Percentiles rank a stretch among this genome's conserved stretches.
Evolutionary conservation across 2,797 vertebrate species (phyloP).

Genomic region (Halcyon leucocephala): DNA sequence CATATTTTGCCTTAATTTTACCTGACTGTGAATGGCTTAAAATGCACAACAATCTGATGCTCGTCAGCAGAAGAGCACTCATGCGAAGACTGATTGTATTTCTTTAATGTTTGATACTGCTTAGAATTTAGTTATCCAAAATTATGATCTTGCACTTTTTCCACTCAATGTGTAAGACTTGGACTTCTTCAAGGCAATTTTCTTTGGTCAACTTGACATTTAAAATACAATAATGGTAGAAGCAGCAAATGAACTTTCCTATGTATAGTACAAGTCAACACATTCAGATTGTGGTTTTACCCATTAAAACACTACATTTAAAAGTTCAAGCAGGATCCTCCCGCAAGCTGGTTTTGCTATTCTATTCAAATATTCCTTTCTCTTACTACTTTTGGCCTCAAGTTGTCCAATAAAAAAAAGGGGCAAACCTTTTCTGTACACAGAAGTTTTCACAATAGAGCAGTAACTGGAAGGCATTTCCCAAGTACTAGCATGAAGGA

Average conservation of each 20-base stretch:
- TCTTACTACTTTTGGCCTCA: neutral
- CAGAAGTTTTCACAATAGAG: neutral
- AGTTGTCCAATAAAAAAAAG: neutral
- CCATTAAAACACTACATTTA: neutral
- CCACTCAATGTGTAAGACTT: neutral
- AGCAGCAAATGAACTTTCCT: neutral
- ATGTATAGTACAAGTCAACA: neutral
- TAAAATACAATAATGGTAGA: neutral
- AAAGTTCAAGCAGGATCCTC: neutral
- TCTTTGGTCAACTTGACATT: neutral
- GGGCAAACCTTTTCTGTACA: neutral
- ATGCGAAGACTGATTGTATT: neutral
- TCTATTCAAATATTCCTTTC: neutral
- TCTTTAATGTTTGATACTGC: neutral
- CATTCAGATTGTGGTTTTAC: neutral
- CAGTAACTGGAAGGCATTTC: neutral
- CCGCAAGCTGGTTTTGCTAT: neutral
- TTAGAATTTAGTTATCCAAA: neutral
- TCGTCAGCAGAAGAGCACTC: neutral
- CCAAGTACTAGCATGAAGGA: rapidly evolving
- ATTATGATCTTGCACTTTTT: neutral
- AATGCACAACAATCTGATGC: rapidly evolving
- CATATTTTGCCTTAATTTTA: neutral
- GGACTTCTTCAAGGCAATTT: neutral
- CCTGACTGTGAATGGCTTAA: neutral